Evolutionary conservation across 2,113 vertebrate species (phyloP).

Genomic region (Mohoua ochrocephala): DNA sequence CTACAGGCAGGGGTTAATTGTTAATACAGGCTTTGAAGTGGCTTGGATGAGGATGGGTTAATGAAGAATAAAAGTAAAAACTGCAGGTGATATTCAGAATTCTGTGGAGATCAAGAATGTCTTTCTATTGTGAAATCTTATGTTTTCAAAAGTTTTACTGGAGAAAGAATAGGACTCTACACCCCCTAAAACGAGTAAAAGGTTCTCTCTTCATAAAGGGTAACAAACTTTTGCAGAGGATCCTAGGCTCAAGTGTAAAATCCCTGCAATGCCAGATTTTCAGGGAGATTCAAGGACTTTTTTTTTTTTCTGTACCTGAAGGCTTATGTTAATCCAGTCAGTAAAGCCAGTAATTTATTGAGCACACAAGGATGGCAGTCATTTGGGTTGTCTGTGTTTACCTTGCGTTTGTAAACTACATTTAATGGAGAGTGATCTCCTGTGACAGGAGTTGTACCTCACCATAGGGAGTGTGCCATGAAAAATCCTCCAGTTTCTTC

Average conservation of each 20-base stretch:
- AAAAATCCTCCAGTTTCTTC: constrained; percentile 26
- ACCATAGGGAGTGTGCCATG: background rate
- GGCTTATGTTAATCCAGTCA: constrained; percentile 19
- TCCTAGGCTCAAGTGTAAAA: background rate
- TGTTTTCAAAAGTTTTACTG: background rate
- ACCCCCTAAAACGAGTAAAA: background rate
- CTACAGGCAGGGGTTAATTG: background rate
- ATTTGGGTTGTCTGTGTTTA: background rate
- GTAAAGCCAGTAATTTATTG: constrained; percentile 35
- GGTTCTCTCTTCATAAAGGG: background rate
- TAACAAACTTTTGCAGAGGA: background rate
- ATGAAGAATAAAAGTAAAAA: background rate
- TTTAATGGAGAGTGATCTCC: constrained; percentile 57
- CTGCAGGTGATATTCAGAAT: background rate
- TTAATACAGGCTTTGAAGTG: constrained; percentile 5
- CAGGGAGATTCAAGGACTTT: background rate
- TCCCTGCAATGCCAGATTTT: background rate
- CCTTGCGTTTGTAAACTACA: constrained; percentile 67
- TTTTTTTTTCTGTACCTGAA: background rate
- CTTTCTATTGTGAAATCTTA: background rate
- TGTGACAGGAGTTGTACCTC: constrained; percentile 61
- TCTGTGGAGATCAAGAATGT: background rate
- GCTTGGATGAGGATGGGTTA: background rate
- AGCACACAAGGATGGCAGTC: background rate
- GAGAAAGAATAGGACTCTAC: background rate